These are phyloP conservation scores for Hermetia illucens DNA, from an alignment of 1,140 invertebrate genomes.

Conservation along the genomic window DNA sequence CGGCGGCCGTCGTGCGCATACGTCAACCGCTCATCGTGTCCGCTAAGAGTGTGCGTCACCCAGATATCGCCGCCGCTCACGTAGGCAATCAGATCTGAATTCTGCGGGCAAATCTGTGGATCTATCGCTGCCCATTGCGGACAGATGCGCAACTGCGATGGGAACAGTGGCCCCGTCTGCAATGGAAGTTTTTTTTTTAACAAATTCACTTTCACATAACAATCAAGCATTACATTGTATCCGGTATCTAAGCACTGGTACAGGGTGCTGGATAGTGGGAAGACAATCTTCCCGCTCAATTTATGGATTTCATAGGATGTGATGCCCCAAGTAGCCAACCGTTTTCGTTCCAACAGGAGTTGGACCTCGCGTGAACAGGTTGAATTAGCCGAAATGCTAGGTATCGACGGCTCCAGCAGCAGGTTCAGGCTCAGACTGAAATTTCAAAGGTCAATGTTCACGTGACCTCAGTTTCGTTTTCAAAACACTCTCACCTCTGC, in stretches of 20 bases:
- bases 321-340: constrained; percentile 83
- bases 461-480: no score
- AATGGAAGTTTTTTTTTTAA: no score
- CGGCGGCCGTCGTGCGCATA: constrained; percentile 62
- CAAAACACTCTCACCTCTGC: no score
- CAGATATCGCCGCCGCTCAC: constrained; percentile 85
- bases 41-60: constrained; percentile 64
- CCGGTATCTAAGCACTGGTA: constrained; percentile 65
- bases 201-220: no score
- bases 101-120: constrained; percentile 81
- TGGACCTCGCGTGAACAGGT: constrained; percentile 73
- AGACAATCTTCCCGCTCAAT: constrained; percentile 69
- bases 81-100: constrained; percentile 76
- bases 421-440: constrained; percentile 50
- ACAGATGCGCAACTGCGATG: constrained; percentile 52
- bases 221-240: constrained; percentile 44
- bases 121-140: constrained; percentile 57
- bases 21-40: constrained; percentile 58
- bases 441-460: no score
- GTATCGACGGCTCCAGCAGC: constrained; percentile 58
- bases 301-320: constrained; percentile 82
- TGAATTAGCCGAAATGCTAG: constrained; percentile 37
- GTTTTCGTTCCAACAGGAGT: constrained; percentile 76
- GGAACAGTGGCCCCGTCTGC: constrained; percentile 52
- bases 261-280: constrained; percentile 74